Conservation (phyloP, 2,113 vertebrate species). For the Hypocryptadius cinnamomeus region DNA sequence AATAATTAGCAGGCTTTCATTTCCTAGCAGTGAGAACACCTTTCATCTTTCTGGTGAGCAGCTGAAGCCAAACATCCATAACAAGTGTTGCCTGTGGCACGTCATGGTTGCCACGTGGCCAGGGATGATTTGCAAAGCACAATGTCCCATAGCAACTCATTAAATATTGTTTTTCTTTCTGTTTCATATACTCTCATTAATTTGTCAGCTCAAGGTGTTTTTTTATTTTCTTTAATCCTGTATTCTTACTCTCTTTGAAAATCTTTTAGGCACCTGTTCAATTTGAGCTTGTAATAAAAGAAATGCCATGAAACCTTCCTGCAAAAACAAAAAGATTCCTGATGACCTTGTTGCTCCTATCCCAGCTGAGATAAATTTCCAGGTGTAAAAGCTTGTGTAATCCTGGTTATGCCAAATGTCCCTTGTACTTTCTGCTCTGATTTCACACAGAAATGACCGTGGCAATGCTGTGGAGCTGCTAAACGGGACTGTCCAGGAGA, state of each 20-base stretch:
- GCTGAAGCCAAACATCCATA: background rate
- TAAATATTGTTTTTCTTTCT: background rate
- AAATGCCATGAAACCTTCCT: background rate
- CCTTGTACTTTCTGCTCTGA: background rate
- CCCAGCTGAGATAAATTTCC: background rate
- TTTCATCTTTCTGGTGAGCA: background rate
- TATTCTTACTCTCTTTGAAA: background rate
- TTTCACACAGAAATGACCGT: background rate
- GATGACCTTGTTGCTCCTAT: background rate
- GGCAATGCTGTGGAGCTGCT: background rate
- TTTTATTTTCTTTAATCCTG: background rate
- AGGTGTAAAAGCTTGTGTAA: background rate
- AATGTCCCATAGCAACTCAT: background rate
- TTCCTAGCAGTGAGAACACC: background rate
- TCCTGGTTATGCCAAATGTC: background rate
- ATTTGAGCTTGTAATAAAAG: background rate
- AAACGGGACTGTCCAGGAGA: background rate
- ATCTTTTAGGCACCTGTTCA: background rate
- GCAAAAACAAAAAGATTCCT: background rate
- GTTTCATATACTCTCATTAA: background rate
- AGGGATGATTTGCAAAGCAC: background rate
- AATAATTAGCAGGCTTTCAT: background rate
- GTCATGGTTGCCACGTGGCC: background rate
- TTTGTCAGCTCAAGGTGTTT: background rate
- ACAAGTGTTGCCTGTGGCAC: background rate